phyloP scores from a whole-genome alignment of 2,888 invertebrate species.

The Agriotes lineatus region DNA sequence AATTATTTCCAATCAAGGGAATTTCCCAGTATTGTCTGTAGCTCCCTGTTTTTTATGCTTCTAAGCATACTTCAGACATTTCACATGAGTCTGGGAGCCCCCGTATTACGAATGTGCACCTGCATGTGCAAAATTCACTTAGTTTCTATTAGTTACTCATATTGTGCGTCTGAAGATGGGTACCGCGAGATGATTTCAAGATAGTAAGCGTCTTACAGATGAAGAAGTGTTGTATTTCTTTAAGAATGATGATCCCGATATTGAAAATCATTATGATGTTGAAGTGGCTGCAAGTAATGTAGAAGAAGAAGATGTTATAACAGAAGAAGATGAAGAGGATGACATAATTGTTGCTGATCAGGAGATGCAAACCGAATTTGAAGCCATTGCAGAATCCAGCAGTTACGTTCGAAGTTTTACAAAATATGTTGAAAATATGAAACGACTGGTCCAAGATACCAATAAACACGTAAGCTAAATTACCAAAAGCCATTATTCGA shows the following conservation, averaged over 20 bases:
- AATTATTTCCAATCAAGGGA: not conserved
- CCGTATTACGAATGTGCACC: not conserved
- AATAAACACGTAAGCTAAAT: not conserved
- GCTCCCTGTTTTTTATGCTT: not conserved
- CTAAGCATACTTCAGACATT: not conserved
- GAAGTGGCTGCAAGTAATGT: not conserved
- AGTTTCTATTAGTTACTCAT: not conserved
- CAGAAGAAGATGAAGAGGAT: conserved; percentile 5
- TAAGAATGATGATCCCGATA: not conserved
- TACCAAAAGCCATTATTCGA: not conserved
- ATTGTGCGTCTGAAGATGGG: not conserved
- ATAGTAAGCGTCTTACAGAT: not conserved
- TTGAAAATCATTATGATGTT: conserved; percentile 2
- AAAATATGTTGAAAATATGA: conserved; percentile 4
- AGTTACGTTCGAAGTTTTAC: not conserved
- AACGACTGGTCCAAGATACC: conserved; percentile 5
- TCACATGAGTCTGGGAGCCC: not conserved
- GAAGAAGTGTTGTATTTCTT: conserved; percentile 2
- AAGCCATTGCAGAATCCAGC: not conserved
- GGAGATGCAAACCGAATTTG: not conserved
- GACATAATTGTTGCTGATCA: conserved; percentile 2
- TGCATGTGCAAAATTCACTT: not conserved
- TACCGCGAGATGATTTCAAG: not conserved
- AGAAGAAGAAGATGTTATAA: not conserved
- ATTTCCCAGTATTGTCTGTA: not conserved